A percentile compares a stretch with the other conserved stretches of the same genome.
These are phyloP conservation scores for Rhabdophis nuchalis DNA, from an alignment of 2,797 vertebrate species.

Conservation along the genomic window DNA sequence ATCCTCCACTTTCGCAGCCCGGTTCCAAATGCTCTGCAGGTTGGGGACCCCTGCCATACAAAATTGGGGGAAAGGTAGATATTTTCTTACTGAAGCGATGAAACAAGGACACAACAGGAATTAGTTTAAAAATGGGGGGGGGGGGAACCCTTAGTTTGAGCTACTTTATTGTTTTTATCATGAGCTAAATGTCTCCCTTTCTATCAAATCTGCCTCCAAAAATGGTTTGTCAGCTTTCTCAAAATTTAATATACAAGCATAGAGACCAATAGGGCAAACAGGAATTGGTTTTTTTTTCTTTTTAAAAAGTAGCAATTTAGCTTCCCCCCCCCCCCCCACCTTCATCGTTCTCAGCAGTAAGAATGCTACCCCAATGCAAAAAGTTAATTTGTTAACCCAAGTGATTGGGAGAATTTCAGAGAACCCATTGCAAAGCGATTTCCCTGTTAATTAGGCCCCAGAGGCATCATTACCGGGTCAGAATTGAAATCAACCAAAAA, in stretches of 20 bases:
- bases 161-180: background rate
- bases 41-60: background rate
- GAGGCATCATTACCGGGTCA: conserved; percentile 27
- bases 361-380: background rate
- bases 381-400: conserved; percentile 17
- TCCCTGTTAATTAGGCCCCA: conserved; percentile 17
- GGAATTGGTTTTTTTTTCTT: background rate
- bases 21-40: background rate
- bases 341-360: background rate
- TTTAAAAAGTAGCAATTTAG: background rate
- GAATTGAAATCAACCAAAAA: conserved; percentile 2
- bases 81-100: background rate
- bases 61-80: background rate
- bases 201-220: background rate
- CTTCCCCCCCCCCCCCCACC: background rate
- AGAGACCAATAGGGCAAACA: background rate
- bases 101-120: background rate
- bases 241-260: background rate
- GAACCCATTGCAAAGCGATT: background rate
- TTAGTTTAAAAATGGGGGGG: background rate
- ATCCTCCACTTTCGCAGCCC: background rate
- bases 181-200: background rate
- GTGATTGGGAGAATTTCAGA: background rate
- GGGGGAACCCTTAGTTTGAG: background rate
- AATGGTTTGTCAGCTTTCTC: background rate